Conservation (phyloP, 30 jellyfish, hydroid and myxozoan genomes). For the Pseudorhiza aurosa region DNA sequence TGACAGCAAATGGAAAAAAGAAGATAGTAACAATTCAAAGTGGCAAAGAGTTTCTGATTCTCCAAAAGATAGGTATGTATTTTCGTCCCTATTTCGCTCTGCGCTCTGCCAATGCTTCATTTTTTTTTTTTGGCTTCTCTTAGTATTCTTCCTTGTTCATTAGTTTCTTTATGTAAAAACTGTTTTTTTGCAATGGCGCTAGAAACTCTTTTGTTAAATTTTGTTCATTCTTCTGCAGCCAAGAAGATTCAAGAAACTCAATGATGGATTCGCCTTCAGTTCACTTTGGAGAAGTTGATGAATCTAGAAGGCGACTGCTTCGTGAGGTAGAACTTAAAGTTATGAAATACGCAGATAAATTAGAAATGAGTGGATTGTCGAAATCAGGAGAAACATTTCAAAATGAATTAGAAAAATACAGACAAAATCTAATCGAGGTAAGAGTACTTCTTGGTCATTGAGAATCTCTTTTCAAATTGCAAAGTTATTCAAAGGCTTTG, state of each 20-base stretch:
- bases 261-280: conserved; percentile 47
- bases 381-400: conserved; percentile 68
- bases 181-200: too few relatives aligned
- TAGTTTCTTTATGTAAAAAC: too few relatives aligned
- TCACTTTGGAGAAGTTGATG: conserved; percentile 70
- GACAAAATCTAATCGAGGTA: conserved; percentile 77
- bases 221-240: not conserved
- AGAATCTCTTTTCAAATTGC: too few relatives aligned
- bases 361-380: conserved; percentile 81
- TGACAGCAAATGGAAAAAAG: conserved; percentile 35
- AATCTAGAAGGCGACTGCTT: conserved; percentile 64
- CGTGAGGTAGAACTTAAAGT: conserved; percentile 94
- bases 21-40: conserved; percentile 14
- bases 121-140: too few relatives aligned
- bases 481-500: too few relatives aligned
- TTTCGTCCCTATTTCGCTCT: too few relatives aligned
- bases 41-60: conserved; percentile 52
- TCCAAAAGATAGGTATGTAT: conserved; percentile 45
- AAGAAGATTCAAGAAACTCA: conserved; percentile 15
- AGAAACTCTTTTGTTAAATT: not conserved
- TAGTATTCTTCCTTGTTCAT: too few relatives aligned
- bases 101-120: too few relatives aligned
- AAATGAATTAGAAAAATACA: conserved; percentile 69
- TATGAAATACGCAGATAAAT: conserved; percentile 75
- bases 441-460: too few relatives aligned